These are phyloP conservation scores for Arrhamphus sclerolepis DNA, from an alignment of 2,797 vertebrate genomes.

Conservation along the genomic window DNA sequence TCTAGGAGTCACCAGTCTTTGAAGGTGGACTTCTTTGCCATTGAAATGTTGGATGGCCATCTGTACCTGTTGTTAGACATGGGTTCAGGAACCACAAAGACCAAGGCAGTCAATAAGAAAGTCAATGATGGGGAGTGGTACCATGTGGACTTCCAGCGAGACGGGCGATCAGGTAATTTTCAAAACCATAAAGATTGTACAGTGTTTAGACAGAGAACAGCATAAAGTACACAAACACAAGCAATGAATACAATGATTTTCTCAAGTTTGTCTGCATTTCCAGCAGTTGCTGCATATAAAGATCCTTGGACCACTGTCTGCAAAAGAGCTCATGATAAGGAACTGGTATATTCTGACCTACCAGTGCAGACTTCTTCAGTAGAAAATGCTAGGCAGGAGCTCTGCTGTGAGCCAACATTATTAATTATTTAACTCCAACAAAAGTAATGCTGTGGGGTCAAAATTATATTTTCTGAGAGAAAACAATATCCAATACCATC, in stretches of 20 bases:
- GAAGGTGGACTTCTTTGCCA: slow-evolving; percentile 98
- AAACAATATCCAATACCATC: slow-evolving; percentile 13
- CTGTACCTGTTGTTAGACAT: slow-evolving; percentile 95
- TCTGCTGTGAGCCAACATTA: slow-evolving; percentile 16
- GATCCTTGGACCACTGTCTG: background rate
- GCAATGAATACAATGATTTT: background rate
- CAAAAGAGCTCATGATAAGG: background rate
- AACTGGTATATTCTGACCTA: slow-evolving; percentile 6
- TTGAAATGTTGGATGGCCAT: slow-evolving; percentile 97
- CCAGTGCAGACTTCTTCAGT: slow-evolving; percentile 6
- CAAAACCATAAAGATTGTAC: background rate
- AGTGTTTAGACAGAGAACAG: background rate
- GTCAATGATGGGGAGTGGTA: slow-evolving; percentile 99
- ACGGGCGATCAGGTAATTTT: slow-evolving; percentile 91
- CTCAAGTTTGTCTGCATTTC: too few species aligned
- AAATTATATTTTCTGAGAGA: slow-evolving; percentile 17
- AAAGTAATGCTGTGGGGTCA: slow-evolving; percentile 22
- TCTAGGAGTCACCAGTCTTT: slow-evolving; percentile 90
- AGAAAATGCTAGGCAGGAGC: slow-evolving; percentile 3
- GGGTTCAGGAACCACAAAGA: slow-evolving; percentile 98
- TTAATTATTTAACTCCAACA: slow-evolving; percentile 32
- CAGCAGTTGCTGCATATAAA: too few species aligned
- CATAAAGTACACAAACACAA: background rate
- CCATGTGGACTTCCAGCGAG: slow-evolving; percentile 97
- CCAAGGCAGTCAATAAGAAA: slow-evolving; percentile 93